phyloP scores from a whole-genome alignment of 2,113 vertebrate genomes.

The Thymallus thymallus region DNA sequence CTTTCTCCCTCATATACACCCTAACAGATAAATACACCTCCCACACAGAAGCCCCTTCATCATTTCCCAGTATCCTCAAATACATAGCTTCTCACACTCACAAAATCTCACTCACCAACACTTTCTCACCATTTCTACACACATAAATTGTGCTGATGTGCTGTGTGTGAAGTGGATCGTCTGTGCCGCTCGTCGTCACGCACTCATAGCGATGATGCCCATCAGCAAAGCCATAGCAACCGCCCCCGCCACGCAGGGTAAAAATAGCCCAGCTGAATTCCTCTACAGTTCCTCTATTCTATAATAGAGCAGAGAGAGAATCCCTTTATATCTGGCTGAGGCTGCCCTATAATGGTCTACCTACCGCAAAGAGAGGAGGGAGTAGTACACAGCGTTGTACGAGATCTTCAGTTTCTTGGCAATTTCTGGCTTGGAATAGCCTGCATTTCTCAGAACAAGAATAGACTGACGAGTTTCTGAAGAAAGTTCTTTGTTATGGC shows the following conservation, averaged over 20 bases:
- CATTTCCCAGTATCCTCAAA: not conserved
- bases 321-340: constrained; percentile 5
- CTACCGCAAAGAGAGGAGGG: not conserved
- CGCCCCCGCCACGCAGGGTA: constrained; percentile 35
- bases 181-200: constrained; percentile 39
- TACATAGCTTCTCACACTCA: not conserved
- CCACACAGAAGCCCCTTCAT: not conserved
- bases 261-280: constrained; percentile 65
- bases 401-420: too few relatives aligned
- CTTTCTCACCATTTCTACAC: too few relatives aligned
- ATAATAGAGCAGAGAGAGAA: constrained; percentile 13
- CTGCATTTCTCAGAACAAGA: too few relatives aligned
- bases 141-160: too few relatives aligned
- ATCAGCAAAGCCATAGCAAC: constrained; percentile 70
- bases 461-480: too few relatives aligned
- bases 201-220: constrained; percentile 61
- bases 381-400: too few relatives aligned
- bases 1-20: not conserved
- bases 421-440: too few relatives aligned
- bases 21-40: not conserved
- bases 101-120: too few relatives aligned
- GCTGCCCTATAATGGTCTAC: not conserved
- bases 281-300: constrained; percentile 23
- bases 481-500: too few relatives aligned
- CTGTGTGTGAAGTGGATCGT: constrained; percentile 53